Percentiles rank a stretch among this genome's conserved stretches.
phyloP scores from a whole-genome alignment of 2,888 invertebrate genomes.

The Shargacucullia verbasci region DNA sequence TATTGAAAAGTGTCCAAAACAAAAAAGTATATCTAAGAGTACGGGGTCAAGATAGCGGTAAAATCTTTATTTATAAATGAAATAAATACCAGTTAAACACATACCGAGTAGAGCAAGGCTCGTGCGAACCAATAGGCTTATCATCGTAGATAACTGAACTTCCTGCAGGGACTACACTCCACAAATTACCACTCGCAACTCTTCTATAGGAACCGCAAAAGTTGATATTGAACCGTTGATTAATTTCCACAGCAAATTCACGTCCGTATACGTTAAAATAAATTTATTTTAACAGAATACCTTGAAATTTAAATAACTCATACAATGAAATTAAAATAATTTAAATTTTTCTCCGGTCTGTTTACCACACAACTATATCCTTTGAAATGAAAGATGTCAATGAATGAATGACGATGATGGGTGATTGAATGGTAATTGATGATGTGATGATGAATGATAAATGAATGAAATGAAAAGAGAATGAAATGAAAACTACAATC shows the following conservation, averaged over 20 bases:
- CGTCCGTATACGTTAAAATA: not conserved
- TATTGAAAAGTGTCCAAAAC: not conserved
- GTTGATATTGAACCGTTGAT: conserved; percentile 11
- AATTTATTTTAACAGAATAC: not conserved
- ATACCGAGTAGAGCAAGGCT: conserved; percentile 74
- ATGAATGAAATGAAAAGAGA: not conserved
- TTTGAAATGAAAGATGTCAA: not conserved
- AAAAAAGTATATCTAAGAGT: not conserved
- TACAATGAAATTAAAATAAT: conserved; percentile 3
- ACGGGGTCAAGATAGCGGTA: conserved; percentile 5
- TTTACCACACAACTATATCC: conserved; percentile 18
- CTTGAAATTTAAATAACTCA: not conserved
- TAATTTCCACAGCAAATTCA: conserved; percentile 14
- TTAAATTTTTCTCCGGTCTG: conserved; percentile 24
- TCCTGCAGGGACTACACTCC: conserved; percentile 59
- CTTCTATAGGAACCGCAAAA: conserved; percentile 7
- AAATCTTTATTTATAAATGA: conserved; percentile 25
- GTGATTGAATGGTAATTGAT: too few species aligned
- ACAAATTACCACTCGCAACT: conserved; percentile 46
- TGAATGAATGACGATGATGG: too few species aligned
- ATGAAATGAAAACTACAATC: too few species aligned
- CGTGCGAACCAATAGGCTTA: conserved; percentile 69
- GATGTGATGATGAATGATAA: too few species aligned
- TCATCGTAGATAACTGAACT: conserved; percentile 67
- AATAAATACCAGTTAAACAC: conserved; percentile 47